A percentile compares a stretch with the other conserved stretches of the same genome.
phyloP scores from a whole-genome alignment of 2,888 invertebrate genomes.

The Acanthopleura granulata region DNA sequence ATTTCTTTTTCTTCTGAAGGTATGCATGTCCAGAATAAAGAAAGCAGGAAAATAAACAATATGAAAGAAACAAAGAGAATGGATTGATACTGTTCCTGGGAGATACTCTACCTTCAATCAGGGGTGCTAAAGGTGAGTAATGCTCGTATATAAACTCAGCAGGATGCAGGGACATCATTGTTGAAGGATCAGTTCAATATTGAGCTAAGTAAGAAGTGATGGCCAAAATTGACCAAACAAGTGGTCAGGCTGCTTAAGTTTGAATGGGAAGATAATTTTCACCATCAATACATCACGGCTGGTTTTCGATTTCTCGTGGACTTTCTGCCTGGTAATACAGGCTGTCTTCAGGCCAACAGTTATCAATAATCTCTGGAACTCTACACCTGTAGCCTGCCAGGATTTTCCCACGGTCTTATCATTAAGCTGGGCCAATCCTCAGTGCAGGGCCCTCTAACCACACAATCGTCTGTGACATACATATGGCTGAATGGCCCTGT shows the following conservation, averaged over 20 bases:
- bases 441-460: neutral
- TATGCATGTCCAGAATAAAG: too few species aligned
- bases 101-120: conserved; percentile 2
- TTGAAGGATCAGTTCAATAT: neutral
- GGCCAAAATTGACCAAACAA: neutral
- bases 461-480: too few species aligned
- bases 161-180: neutral
- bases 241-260: neutral
- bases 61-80: too few species aligned
- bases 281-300: neutral
- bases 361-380: conserved; percentile 31
- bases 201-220: neutral
- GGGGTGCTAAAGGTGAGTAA: conserved; percentile 1
- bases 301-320: neutral
- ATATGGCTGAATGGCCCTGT: too few species aligned
- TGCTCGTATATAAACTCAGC: neutral
- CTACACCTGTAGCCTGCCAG: conserved; percentile 31
- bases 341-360: conserved; percentile 27
- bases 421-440: neutral
- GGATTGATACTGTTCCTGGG: too few species aligned
- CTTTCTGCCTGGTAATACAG: conserved; percentile 1
- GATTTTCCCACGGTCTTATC: conserved; percentile 37
- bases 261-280: neutral
- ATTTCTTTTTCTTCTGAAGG: too few species aligned
- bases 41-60: too few species aligned